phyloP scores from a whole-genome alignment of 2,113 vertebrate species.

The Hystrix cristata region DNA sequence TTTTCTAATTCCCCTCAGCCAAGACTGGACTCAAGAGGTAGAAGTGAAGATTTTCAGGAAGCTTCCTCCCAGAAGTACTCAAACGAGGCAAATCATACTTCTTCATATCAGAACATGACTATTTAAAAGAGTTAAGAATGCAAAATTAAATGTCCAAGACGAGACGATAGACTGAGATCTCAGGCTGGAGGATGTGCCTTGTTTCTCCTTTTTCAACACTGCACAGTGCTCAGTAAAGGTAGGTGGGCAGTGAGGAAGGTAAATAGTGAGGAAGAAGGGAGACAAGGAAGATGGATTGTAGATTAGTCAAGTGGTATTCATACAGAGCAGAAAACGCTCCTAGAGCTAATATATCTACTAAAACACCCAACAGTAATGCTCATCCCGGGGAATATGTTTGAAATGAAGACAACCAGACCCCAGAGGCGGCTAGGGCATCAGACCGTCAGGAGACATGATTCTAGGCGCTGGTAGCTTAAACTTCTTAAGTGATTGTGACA shows the following conservation, averaged over 20 bases:
- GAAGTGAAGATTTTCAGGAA: not conserved
- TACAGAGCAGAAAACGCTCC: not conserved
- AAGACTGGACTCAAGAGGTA: slow-evolving; percentile 1
- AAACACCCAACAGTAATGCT: not conserved
- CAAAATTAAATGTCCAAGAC: not conserved
- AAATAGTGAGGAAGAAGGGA: not conserved
- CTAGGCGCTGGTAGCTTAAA: not conserved
- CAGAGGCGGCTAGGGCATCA: not conserved
- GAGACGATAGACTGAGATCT: not conserved
- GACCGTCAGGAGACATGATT: not conserved
- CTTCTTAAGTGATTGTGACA: slow-evolving; percentile 55
- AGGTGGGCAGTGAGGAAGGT: not conserved
- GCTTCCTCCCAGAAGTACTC: not conserved
- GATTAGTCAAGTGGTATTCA: not conserved
- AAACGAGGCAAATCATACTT: not conserved
- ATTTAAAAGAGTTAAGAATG: not conserved
- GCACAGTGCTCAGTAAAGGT: not conserved
- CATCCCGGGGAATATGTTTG: not conserved
- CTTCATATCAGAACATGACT: not conserved
- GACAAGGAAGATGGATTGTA: not conserved
- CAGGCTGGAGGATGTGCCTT: not conserved
- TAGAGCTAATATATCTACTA: not conserved
- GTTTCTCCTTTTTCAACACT: not conserved
- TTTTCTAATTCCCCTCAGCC: not conserved
- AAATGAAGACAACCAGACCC: not conserved